A percentile compares a stretch with the other conserved stretches of the same genome.
Evolutionary conservation across 2,797 vertebrate species (phyloP).

Genomic region (Sebastes paucispinis): DNA sequence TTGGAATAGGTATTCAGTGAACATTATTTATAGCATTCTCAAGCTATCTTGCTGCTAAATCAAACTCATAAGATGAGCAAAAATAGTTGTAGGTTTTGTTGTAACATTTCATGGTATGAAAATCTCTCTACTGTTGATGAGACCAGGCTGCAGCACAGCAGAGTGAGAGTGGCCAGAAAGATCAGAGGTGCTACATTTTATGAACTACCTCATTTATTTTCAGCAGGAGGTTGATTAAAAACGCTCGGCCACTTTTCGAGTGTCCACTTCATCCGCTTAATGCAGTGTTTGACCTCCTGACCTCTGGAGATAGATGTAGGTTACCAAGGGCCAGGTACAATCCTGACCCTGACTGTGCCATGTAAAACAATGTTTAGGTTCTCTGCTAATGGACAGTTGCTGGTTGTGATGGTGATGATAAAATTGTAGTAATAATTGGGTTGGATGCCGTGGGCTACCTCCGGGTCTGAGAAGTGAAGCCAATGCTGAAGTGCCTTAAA

Average conservation of each 20-base stretch:
- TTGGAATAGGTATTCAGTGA: not conserved
- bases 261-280: constrained; percentile 4
- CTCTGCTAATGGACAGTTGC: not conserved
- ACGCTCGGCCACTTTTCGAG: not conserved
- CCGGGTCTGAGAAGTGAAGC: too few species aligned
- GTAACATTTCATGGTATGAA: not conserved
- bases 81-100: not conserved
- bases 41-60: not conserved
- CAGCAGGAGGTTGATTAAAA: constrained; percentile 33
- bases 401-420: not conserved
- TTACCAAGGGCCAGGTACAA: not conserved
- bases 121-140: not conserved
- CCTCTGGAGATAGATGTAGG: not conserved
- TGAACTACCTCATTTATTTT: constrained; percentile 16
- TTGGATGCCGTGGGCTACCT: not conserved
- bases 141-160: not conserved
- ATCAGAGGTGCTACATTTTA: constrained; percentile 11
- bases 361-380: constrained; percentile 22
- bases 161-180: not conserved
- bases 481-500: too few species aligned
- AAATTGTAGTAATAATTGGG: not conserved
- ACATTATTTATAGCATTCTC: too few species aligned
- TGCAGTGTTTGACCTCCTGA: constrained; percentile 16
- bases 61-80: not conserved
- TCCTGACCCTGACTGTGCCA: not conserved